Evolutionary conservation across 1,140 invertebrate genomes (phyloP), one percentile per base, ranked within the genome.

Genomic region (Bombyx mori): DNA sequence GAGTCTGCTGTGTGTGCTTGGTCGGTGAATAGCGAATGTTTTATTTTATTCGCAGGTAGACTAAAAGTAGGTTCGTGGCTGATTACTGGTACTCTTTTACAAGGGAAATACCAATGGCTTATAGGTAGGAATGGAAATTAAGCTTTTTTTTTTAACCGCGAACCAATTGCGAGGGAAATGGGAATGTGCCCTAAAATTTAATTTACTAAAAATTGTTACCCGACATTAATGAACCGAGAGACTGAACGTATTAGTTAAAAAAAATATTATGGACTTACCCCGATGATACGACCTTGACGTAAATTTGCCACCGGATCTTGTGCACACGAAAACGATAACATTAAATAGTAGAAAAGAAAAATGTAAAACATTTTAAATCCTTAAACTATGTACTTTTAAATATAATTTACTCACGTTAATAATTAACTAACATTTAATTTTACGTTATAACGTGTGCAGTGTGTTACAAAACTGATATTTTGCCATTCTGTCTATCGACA

Each of bases 291-390:
- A 52, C 83, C 83, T 71, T 84, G 81, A 47, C 73, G 71, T 57
- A 86, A 62, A 69, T 77, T 81, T 47, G 72, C 76, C 7, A 75
- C 71, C 44, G 83, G 79, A 61, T 86, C 80, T 71, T 86, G 83
- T 26, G 70, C 66, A 12, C 61, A 57, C 8, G 69, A 68, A 54
- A 44, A 58, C 42, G 55, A 55, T 42, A 76, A 53, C 42, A 61
- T 47, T 52, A 71, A 52, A 10, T 65, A 60, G 47, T 49, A 73
- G 43, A 44, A 69, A 44, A 62, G 22, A 56, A 42, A 3, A 44
- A 65, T 44, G 44, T 26, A 35, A 35, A 35, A 35, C 26, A 35
- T 35, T 35, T 35, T 35, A 35, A 35, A 35, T 35, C 2, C 2
- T 35, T 35, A 35, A 35, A 51, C 22, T 35, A 26, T 26, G 18